Evolutionary conservation across 2,888 invertebrate genomes (phyloP).

Genomic region (Heterodera filipjevi): DNA sequence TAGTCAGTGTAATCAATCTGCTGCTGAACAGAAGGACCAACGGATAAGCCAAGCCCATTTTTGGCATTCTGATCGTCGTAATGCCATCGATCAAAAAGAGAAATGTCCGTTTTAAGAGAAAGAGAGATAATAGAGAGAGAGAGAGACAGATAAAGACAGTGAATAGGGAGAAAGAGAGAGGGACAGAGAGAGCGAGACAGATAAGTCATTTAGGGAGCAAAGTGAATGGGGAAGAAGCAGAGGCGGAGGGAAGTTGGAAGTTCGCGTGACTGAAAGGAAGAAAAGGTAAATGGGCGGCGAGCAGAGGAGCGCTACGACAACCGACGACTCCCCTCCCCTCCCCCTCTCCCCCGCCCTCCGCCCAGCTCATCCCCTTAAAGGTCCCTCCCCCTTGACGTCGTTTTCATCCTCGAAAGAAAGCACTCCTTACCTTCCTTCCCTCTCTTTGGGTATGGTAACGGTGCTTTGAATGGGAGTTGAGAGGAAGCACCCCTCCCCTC

Average conservation of each 20-base stretch:
- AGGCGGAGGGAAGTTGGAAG: neutral
- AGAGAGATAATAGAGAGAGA: neutral
- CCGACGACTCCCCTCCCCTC: neutral
- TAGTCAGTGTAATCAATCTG: neutral
- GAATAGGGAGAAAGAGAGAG: neutral
- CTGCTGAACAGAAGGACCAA: slow-evolving; percentile 1
- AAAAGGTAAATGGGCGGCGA: slow-evolving; percentile 6
- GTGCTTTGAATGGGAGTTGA: slow-evolving; percentile 4
- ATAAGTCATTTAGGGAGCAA: slow-evolving; percentile 6
- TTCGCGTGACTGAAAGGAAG: slow-evolving; percentile 3
- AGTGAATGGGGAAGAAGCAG: neutral
- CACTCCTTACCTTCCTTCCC: neutral
- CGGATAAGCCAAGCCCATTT: neutral
- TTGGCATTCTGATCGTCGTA: neutral
- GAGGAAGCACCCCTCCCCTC: neutral
- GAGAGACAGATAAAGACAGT: too few relatives aligned
- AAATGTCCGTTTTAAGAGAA: neutral
- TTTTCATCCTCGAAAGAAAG: slow-evolving; percentile 1
- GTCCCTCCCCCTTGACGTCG: neutral
- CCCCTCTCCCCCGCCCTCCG: neutral
- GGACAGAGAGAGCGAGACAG: neutral
- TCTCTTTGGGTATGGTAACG: slow-evolving; percentile 8
- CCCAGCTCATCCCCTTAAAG: slow-evolving; percentile 5
- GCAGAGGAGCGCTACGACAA: neutral
- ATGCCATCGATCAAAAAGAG: slow-evolving; percentile 1